phyloP scores from a whole-genome alignment of 2,113 vertebrate species.

The Sylvia atricapilla region DNA sequence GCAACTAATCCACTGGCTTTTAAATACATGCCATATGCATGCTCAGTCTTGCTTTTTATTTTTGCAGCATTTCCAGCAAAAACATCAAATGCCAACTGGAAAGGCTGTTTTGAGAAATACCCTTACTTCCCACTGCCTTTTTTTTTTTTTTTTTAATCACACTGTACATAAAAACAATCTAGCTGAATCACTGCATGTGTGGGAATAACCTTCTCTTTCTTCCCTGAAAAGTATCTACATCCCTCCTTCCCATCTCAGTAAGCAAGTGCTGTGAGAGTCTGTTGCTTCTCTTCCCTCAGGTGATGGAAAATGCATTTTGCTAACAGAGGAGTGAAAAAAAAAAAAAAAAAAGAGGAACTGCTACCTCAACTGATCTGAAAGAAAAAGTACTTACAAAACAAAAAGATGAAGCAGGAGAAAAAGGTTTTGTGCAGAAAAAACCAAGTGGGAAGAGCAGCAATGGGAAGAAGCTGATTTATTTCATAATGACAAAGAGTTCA shows the following conservation, averaged over 20 bases:
- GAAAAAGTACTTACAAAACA: not conserved
- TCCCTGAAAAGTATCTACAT: not conserved
- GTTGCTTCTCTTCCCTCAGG: not conserved
- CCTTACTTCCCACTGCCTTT: not conserved
- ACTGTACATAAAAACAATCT: not conserved
- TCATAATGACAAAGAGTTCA: not conserved
- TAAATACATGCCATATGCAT: not conserved
- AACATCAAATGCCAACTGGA: not conserved
- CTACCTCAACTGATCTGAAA: not conserved
- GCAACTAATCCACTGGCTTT: not conserved
- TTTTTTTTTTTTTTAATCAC: not conserved
- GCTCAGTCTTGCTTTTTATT: not conserved
- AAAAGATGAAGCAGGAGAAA: not conserved
- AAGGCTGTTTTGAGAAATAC: constrained; percentile 1
- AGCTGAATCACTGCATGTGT: not conserved
- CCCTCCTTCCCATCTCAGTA: not conserved
- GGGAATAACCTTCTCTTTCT: not conserved
- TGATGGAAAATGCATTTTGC: not conserved
- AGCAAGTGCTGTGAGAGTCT: not conserved
- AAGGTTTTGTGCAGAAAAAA: not conserved
- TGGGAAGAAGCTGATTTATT: not conserved
- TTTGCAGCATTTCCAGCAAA: not conserved
- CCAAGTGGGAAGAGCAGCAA: not conserved
- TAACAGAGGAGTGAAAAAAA: not conserved
- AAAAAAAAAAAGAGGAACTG: not conserved